phyloP scores from a whole-genome alignment of 1,140 invertebrate species.

The Rhopalosiphum maidis region DNA sequence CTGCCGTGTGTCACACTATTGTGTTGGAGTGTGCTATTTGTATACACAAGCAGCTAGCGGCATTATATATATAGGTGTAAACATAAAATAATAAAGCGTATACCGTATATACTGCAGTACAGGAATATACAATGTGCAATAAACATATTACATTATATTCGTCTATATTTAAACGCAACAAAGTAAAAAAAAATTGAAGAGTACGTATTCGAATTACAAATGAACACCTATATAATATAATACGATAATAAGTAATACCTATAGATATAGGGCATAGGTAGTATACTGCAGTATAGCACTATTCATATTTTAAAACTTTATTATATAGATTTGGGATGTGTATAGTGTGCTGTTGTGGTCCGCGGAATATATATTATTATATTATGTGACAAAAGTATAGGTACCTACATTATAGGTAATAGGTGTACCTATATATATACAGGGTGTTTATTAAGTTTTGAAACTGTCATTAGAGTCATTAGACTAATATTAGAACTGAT shows the following conservation, averaged over 20 bases:
- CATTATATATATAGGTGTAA: too few species aligned
- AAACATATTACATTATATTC: background rate
- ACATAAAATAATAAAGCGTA: background rate
- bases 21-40: background rate
- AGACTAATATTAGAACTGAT: too few species aligned
- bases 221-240: background rate
- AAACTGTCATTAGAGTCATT: too few species aligned
- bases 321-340: background rate
- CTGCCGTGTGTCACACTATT: background rate
- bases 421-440: too few species aligned
- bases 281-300: background rate
- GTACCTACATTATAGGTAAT: too few species aligned
- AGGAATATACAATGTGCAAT: background rate
- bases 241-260: background rate
- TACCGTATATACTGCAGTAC: background rate
- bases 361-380: too few species aligned
- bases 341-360: too few species aligned
- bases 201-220: background rate
- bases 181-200: background rate
- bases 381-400: too few species aligned
- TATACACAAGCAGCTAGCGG: background rate
- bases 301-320: background rate
- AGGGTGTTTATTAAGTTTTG: too few species aligned
- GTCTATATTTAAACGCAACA: background rate
- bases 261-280: background rate